These are phyloP conservation scores for Pseudoatta argentina DNA, from an alignment of 1,140 invertebrate genomes.

Conservation along the genomic window DNA sequence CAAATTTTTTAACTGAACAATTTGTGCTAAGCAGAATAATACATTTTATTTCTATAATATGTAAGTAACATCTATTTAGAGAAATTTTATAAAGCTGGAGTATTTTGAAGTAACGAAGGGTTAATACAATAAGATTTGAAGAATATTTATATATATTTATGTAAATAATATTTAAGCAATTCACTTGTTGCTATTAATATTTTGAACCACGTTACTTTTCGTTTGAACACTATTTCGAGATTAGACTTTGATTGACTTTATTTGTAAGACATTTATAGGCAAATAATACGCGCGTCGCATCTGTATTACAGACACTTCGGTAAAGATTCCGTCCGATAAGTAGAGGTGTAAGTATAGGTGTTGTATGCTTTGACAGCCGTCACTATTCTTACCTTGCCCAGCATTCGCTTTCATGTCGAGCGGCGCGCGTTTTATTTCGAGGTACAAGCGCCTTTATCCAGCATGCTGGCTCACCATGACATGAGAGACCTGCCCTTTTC, in stretches of 20 bases:
- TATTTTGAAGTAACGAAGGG: too few relatives aligned
- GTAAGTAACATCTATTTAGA: too few relatives aligned
- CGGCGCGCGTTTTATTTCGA: slow-evolving; percentile 71
- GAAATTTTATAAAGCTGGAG: too few relatives aligned
- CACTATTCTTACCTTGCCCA: slow-evolving; percentile 6
- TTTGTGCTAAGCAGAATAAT: too few relatives aligned
- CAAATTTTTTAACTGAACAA: too few relatives aligned
- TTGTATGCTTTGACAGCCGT: slow-evolving; percentile 47
- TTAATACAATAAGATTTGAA: too few relatives aligned
- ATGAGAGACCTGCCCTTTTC: slow-evolving; percentile 35
- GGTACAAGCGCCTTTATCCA: slow-evolving; percentile 41
- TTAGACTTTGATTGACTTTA: neutral
- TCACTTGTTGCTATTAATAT: neutral
- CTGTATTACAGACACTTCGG: neutral
- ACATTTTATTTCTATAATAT: too few relatives aligned
- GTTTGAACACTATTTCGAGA: neutral
- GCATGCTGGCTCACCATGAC: slow-evolving; percentile 61
- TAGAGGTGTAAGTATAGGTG: slow-evolving; percentile 40
- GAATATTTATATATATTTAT: too few relatives aligned
- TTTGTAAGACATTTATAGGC: slow-evolving; percentile 10
- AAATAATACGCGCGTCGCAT: slow-evolving; percentile 11
- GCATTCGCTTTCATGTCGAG: slow-evolving; percentile 51
- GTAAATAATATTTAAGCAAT: neutral
- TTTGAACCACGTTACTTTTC: neutral
- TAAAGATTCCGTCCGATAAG: slow-evolving; percentile 61